These are phyloP conservation scores for Apantesis nais DNA, from an alignment of 2,888 invertebrate genomes.

Conservation along the genomic window DNA sequence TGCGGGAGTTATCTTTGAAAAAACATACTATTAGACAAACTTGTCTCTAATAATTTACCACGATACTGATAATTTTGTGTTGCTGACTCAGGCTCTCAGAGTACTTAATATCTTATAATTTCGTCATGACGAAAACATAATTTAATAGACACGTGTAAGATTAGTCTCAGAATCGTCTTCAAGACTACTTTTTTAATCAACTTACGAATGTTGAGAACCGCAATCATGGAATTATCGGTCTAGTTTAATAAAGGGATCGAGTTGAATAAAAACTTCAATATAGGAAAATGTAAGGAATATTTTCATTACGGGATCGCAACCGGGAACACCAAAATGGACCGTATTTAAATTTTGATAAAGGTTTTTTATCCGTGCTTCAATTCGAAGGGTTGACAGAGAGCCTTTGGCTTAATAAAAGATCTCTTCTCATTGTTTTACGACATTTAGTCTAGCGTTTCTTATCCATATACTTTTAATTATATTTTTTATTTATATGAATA, in stretches of 20 bases:
- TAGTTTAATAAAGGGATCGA: constrained; percentile 43
- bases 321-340: constrained; percentile 59
- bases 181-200: not conserved
- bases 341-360: constrained; percentile 67
- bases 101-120: not conserved
- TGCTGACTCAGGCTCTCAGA: not conserved
- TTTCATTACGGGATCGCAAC: constrained; percentile 57
- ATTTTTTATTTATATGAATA: constrained; percentile 51
- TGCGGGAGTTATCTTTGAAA: too few relatives aligned
- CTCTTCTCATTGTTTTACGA: constrained; percentile 60
- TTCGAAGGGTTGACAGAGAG: constrained; percentile 56
- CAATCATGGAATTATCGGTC: constrained; percentile 47
- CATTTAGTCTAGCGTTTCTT: constrained; percentile 57
- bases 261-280: constrained; percentile 54
- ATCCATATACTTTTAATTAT: constrained; percentile 42
- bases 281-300: constrained; percentile 56
- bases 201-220: constrained; percentile 30
- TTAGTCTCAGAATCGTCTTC: not conserved
- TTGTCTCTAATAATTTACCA: not conserved
- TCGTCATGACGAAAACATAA: not conserved
- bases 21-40: too few relatives aligned
- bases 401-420: constrained; percentile 55
- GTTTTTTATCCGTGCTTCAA: constrained; percentile 62
- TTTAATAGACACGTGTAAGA: not conserved
- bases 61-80: not conserved